Percentiles rank a stretch among this genome's conserved stretches.
Evolutionary conservation across 1,140 invertebrate species (phyloP).

Genomic region (Orchesella cincta): DNA sequence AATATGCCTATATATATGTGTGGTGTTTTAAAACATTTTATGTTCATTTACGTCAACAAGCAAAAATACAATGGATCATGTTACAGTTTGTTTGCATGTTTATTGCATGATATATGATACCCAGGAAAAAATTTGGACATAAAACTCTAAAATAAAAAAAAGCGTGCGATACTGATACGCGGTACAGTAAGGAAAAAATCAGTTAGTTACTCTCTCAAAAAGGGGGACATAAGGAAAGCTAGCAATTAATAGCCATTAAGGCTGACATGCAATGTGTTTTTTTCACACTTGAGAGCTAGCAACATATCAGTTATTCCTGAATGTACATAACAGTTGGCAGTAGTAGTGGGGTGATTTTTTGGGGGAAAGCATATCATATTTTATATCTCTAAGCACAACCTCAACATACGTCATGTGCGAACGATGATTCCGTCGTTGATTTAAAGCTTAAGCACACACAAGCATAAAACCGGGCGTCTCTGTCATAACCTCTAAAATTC

Average conservation of each 20-base stretch:
- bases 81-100: neutral
- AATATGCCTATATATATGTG: no score
- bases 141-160: neutral
- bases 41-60: neutral
- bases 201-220: no score
- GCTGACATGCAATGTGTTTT: neutral
- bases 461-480: no score
- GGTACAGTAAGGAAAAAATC: neutral
- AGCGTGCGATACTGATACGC: neutral
- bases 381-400: no score
- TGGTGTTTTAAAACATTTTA: neutral
- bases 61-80: neutral
- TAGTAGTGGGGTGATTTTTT: no score
- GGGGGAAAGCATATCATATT: no score
- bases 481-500: no score
- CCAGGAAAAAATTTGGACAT: neutral
- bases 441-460: no score
- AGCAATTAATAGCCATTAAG: slow-evolving; percentile 16
- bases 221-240: neutral
- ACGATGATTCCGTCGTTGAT: no score
- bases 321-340: no score
- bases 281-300: neutral
- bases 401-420: no score
- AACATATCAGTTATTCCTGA: neutral
- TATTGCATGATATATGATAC: slow-evolving; percentile 19